phyloP scores from a whole-genome alignment of 1,140 invertebrate genomes.

The Microplitis demolitor region DNA sequence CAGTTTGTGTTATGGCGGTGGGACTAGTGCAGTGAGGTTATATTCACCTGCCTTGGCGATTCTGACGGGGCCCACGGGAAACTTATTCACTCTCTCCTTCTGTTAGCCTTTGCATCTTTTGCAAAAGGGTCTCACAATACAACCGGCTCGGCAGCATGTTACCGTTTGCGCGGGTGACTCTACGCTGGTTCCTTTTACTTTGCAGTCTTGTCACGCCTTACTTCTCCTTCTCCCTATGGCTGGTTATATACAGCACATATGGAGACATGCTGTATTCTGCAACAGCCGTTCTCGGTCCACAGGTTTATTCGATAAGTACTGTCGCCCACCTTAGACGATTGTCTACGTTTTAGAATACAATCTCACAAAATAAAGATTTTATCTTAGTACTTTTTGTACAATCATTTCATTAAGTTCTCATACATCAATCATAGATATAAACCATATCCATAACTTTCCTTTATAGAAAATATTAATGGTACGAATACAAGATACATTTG shows the following conservation, averaged over 20 bases:
- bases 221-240: conserved; percentile 1
- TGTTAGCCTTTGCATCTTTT: neutral
- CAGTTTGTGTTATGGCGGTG: conserved; percentile 13
- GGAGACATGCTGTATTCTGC: conserved; percentile 19
- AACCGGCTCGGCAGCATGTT: conserved; percentile 60
- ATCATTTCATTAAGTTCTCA: too few species aligned
- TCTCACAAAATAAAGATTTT: neutral
- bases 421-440: neutral
- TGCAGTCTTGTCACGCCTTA: conserved; percentile 57
- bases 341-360: neutral
- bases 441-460: too few species aligned
- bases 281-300: neutral
- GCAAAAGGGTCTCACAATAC: conserved; percentile 40
- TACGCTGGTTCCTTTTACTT: conserved; percentile 52
- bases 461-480: neutral
- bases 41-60: conserved; percentile 53
- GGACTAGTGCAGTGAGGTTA: conserved; percentile 32
- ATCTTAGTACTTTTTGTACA: too few species aligned
- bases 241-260: conserved; percentile 6
- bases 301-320: neutral
- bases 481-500: conserved; percentile 24
- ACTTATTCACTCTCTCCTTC: neutral
- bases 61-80: conserved; percentile 19
- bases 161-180: conserved; percentile 58
- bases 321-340: conserved; percentile 1